Evolutionary conservation across 2,113 vertebrate genomes (phyloP).

Genomic region (Odontophorus gujanensis): DNA sequence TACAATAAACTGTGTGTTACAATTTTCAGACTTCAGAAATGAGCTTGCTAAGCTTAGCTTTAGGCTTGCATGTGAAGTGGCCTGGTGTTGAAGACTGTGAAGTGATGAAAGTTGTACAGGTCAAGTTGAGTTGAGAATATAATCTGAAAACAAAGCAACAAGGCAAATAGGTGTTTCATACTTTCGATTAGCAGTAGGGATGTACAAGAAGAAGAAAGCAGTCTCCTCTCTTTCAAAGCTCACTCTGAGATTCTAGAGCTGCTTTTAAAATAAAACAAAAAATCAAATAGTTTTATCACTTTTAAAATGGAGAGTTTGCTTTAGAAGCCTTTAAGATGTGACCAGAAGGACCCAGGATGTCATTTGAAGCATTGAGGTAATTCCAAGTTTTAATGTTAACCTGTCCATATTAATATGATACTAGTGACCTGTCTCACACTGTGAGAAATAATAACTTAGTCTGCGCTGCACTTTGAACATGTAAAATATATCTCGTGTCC

Average conservation of each 20-base stretch:
- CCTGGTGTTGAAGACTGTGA: neutral
- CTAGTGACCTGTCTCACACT: neutral
- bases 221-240: neutral
- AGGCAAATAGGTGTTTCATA: neutral
- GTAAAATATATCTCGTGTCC: neutral
- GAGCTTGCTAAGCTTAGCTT: neutral
- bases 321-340: neutral
- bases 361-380: neutral
- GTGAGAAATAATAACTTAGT: conserved; percentile 24
- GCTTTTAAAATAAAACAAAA: neutral
- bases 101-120: neutral
- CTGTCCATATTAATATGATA: neutral
- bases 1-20: neutral
- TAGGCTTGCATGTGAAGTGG: neutral
- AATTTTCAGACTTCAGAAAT: conserved; percentile 4
- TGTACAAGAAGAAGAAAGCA: neutral
- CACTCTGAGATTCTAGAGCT: neutral
- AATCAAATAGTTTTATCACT: neutral
- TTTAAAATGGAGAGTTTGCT: neutral
- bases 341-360: neutral
- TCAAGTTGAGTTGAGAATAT: neutral
- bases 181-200: neutral
- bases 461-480: neutral
- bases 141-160: neutral
- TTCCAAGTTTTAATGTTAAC: conserved; percentile 15